Evolutionary conservation across 2,888 invertebrate species (phyloP).

Genomic region (Prosapia bicincta): DNA sequence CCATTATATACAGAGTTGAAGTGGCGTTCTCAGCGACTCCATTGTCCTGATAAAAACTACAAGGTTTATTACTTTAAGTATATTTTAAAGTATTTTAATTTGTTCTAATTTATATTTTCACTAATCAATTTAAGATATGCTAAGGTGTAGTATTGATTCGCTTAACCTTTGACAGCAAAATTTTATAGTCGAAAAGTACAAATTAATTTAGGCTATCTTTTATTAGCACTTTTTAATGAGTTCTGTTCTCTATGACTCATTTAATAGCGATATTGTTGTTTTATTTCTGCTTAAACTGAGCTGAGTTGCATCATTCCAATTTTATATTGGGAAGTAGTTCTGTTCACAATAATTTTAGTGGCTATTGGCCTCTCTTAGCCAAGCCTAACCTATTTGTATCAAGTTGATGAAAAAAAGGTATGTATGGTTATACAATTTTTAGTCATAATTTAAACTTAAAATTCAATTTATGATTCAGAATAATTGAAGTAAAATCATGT

Average conservation of each 20-base stretch:
- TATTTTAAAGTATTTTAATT: too few species aligned
- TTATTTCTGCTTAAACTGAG: not conserved
- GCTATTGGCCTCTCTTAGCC: not conserved
- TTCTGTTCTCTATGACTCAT: not conserved
- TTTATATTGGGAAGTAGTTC: too few species aligned
- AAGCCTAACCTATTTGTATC: not conserved
- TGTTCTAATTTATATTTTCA: too few species aligned
- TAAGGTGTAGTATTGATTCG: too few species aligned
- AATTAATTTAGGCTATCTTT: not conserved
- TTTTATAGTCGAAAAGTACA: not conserved
- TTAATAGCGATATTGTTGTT: not conserved
- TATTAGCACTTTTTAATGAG: not conserved
- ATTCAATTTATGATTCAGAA: too few species aligned
- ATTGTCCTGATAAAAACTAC: not conserved
- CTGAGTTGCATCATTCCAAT: too few species aligned
- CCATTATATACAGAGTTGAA: not conserved
- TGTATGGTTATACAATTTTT: too few species aligned
- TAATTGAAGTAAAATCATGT: too few species aligned
- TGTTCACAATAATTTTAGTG: not conserved
- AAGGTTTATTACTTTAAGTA: not conserved
- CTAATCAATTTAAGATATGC: too few species aligned
- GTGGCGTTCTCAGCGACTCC: not conserved
- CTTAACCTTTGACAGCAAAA: too few species aligned
- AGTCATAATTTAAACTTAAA: too few species aligned
- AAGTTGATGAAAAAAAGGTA: too few species aligned